Evolutionary conservation across 2,113 vertebrate genomes (phyloP).

Genomic region (Halcyon senegalensis): DNA sequence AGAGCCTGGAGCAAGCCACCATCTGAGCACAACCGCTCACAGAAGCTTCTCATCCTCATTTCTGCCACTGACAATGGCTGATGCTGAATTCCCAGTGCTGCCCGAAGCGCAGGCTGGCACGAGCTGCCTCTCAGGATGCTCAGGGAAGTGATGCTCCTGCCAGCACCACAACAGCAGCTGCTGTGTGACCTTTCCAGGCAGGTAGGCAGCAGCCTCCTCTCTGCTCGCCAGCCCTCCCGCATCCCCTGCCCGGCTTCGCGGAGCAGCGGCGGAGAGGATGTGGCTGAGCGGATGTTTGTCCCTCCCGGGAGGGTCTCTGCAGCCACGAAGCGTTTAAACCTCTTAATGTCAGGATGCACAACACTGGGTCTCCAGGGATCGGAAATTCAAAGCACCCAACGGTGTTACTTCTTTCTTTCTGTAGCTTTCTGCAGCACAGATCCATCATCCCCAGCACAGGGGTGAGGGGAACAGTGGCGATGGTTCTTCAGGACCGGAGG

Average conservation of each 20-base stretch:
- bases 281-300: neutral
- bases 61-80: neutral
- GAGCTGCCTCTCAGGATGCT: neutral
- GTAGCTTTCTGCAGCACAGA: neutral
- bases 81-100: neutral
- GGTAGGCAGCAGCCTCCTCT: neutral
- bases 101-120: neutral
- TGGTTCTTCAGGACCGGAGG: accelerated
- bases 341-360: neutral
- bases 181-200: neutral
- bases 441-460: neutral
- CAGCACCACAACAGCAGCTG: neutral
- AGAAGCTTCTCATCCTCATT: neutral
- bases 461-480: neutral
- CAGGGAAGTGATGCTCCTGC: neutral
- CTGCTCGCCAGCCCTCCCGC: neutral
- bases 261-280: neutral
- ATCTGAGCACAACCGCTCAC: accelerated
- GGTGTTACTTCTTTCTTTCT: neutral
- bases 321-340: neutral
- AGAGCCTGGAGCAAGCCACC: neutral
- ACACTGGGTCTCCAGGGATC: neutral
- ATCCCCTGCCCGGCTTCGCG: neutral
- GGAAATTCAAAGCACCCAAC: neutral
- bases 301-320: neutral